Base-by-base conservation (phyloP, 2,888 invertebrate species). In the Drosophila kuntzei region DNA sequence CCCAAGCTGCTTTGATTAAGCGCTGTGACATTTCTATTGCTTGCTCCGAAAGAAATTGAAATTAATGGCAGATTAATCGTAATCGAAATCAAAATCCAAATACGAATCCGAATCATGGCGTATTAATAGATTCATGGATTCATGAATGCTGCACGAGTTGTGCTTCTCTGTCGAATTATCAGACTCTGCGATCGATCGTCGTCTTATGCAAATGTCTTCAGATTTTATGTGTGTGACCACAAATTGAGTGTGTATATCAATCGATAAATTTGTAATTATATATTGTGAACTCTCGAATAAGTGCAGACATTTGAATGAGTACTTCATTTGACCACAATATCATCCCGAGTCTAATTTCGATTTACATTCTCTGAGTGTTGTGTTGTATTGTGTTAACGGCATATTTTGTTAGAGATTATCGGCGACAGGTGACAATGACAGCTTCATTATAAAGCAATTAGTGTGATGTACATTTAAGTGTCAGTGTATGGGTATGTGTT, bases 391-490 rank as follows among this genome's bases (percentile, higher is more conserved):
- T 41, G 51, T 41, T 46, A 41, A 59, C 36, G 67, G 71, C 71
- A 50, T 64, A 80, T 70, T 73, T 65, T 78, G 73, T 78, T 72
- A 76, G 83, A 88, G 86, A 82, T 86, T 81, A 87, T 71, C 80
- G 71, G 49, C 79, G 90, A 86, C 90, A 90, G 90, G 90, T 90
- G 90, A 90, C 90, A 90, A 85, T 89, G 90, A 90, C 90, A 90
- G 86, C 90, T 90, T 89, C 83, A 90, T 90, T 90, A 90, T 88
- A 87, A 78, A 80, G 87, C 89, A 87, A 87, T 87, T 87, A 87
- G 82, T 81, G 71, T 62, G 72, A 58, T 55, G 66, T 25, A 36
- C 43, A 50, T 44, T 32, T 25, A 37, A n/a, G 8, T 18, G 34
- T 36, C 57, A 75, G 64, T 44, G 57, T 58, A 55, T 55, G 29